phyloP scores from a whole-genome alignment of 2,113 vertebrate species.

The Protomyctophum bolini region DNA sequence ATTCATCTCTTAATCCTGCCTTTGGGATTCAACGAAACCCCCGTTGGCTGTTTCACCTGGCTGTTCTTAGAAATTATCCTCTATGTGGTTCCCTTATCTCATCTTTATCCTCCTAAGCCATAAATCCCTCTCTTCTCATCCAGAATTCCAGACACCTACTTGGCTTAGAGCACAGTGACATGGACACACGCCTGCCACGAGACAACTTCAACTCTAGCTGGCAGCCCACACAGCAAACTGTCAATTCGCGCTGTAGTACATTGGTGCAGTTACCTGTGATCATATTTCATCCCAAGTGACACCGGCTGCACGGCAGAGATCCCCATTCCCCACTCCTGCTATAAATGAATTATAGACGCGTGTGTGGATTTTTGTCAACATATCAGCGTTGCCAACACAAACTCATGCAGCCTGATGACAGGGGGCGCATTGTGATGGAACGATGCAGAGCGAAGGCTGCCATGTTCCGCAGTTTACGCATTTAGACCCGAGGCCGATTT shows the following conservation, averaged over 20 bases:
- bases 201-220: constrained; percentile 47
- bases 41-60: constrained; percentile 19
- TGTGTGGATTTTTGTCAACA: constrained; percentile 49
- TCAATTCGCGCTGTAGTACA: constrained; percentile 2
- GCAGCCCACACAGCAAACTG: constrained; percentile 25
- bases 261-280: constrained; percentile 41
- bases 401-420: constrained; percentile 42
- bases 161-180: not conserved
- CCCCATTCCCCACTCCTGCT: constrained; percentile 29
- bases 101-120: constrained; percentile 6
- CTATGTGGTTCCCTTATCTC: no score
- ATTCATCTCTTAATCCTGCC: constrained; percentile 21
- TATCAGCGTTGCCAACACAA: constrained; percentile 33
- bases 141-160: constrained; percentile 31
- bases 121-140: constrained; percentile 31
- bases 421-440: constrained; percentile 19
- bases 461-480: not conserved
- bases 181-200: constrained; percentile 11
- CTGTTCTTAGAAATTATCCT: constrained; percentile 12
- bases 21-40: constrained; percentile 15
- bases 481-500: no score
- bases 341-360: constrained; percentile 68
- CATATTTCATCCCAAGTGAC: constrained; percentile 41
- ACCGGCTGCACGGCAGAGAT: constrained; percentile 22
- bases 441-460: constrained; percentile 20